Evolutionary conservation across 2,113 vertebrate genomes (phyloP).

Genomic region (Mormoops blainvillei): DNA sequence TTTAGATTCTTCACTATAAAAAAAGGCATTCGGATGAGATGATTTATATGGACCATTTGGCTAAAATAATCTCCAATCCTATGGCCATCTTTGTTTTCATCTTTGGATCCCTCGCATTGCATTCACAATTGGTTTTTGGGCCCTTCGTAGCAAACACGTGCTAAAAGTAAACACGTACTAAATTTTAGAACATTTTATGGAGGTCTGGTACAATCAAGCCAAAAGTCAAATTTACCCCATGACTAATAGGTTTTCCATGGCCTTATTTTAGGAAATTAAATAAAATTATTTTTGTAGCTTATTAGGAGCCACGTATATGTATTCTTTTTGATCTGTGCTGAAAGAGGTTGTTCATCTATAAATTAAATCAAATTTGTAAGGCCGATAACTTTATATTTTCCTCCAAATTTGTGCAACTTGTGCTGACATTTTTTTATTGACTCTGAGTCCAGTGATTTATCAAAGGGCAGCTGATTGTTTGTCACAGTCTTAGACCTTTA

Average conservation of each 20-base stretch:
- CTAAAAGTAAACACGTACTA: neutral
- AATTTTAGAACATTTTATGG: neutral
- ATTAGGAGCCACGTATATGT: slow-evolving; percentile 31
- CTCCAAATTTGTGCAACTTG: neutral
- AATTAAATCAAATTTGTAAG: slow-evolving; percentile 49
- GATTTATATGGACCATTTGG: neutral
- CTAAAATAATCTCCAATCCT: neutral
- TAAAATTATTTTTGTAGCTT: slow-evolving; percentile 47
- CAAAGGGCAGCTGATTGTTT: slow-evolving; percentile 47
- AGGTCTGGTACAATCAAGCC: neutral
- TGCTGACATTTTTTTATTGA: slow-evolving; percentile 26
- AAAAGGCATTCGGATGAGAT: neutral
- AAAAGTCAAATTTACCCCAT: neutral
- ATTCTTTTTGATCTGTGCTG: slow-evolving; percentile 11
- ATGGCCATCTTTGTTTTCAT: neutral
- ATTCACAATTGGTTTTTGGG: neutral
- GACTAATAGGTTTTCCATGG: neutral
- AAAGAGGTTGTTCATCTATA: slow-evolving; percentile 35
- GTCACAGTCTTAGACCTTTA: slow-evolving; percentile 9
- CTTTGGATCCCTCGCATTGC: neutral
- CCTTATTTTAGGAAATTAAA: slow-evolving; percentile 28
- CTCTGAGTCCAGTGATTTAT: neutral
- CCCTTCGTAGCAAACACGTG: neutral
- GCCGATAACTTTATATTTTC: neutral
- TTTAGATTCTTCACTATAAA: neutral